Percentiles rank a stretch among this genome's conserved stretches.
phyloP scores from a whole-genome alignment of 2,888 invertebrate species.

The Colletes collaris region DNA sequence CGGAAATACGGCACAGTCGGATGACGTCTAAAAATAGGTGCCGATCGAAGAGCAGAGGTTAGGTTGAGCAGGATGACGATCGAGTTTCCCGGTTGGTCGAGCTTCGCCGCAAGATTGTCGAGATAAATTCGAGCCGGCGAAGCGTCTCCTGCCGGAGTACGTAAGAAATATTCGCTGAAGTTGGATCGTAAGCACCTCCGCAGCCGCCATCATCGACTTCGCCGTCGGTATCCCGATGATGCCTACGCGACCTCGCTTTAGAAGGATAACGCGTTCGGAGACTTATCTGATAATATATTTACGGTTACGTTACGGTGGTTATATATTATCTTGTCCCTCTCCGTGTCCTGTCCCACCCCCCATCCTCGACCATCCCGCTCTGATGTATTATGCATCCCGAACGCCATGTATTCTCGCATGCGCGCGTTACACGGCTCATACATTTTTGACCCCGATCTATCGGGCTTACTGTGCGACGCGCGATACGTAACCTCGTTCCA shows the following conservation, averaged over 20 bases:
- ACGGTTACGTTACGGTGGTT: constrained; percentile 62
- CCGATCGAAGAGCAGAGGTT: neutral
- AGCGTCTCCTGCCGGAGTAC: constrained; percentile 18
- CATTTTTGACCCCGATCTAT: constrained; percentile 69
- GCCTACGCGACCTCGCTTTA: constrained; percentile 56
- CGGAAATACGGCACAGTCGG: constrained; percentile 34
- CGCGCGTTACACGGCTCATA: constrained; percentile 58
- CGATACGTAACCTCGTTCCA: neutral
- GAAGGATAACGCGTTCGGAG: constrained; percentile 67
- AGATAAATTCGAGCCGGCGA: constrained; percentile 40
- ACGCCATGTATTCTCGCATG: constrained; percentile 62
- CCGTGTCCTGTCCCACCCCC: constrained; percentile 38
- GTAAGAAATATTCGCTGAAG: constrained; percentile 53
- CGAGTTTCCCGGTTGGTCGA: constrained; percentile 26
- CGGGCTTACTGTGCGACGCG: constrained; percentile 28
- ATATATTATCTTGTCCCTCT: constrained; percentile 60
- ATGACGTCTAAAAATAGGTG: constrained; percentile 18
- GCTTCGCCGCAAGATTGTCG: constrained; percentile 12
- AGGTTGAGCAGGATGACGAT: constrained; percentile 18
- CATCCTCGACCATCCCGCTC: constrained; percentile 7
- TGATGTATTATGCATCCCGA: constrained; percentile 75
- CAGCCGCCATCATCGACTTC: constrained; percentile 51
- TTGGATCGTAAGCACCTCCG: constrained; percentile 37
- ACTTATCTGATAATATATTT: constrained; percentile 72
- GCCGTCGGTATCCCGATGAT: constrained; percentile 25